Percentiles rank a stretch among this genome's conserved stretches.
Conservation (phyloP, 2,113 vertebrate species). For the Alexandromys fortis region DNA sequence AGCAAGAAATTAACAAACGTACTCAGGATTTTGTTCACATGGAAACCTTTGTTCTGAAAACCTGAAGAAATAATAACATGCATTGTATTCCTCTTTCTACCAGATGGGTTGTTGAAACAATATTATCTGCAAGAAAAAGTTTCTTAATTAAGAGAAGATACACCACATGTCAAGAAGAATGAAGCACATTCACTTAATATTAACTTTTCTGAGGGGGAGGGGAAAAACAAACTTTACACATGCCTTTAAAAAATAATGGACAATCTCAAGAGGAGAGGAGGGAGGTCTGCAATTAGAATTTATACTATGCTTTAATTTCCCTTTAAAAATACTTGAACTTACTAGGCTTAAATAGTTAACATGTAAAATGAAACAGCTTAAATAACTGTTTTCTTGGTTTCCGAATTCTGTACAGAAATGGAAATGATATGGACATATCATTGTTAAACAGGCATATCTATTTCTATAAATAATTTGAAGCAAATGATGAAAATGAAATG, state of each 20-base stretch:
- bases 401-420: conserved; percentile 29
- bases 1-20: conserved; percentile 60
- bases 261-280: conserved; percentile 88
- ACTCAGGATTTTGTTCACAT: not conserved
- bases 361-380: not conserved
- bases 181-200: conserved; percentile 69
- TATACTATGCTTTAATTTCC: conserved; percentile 34
- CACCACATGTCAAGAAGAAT: conserved; percentile 56
- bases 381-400: conserved; percentile 48
- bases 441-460: not conserved
- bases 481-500: conserved; percentile 43
- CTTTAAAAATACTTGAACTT: conserved; percentile 47
- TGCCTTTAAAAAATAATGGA: conserved; percentile 85
- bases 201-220: conserved; percentile 69
- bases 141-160: conserved; percentile 69
- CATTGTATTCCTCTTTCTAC: conserved; percentile 73
- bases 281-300: conserved; percentile 72
- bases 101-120: conserved; percentile 67
- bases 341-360: conserved; percentile 39
- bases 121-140: conserved; percentile 73
- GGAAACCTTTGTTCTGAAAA: conserved; percentile 60
- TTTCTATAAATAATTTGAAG: conserved; percentile 49
- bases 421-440: not conserved
- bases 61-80: conserved; percentile 74
- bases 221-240: conserved; percentile 79